Evolutionary conservation across 2,888 invertebrate species (phyloP).

Genomic region (Pseudococcus jackbeardsleyi): DNA sequence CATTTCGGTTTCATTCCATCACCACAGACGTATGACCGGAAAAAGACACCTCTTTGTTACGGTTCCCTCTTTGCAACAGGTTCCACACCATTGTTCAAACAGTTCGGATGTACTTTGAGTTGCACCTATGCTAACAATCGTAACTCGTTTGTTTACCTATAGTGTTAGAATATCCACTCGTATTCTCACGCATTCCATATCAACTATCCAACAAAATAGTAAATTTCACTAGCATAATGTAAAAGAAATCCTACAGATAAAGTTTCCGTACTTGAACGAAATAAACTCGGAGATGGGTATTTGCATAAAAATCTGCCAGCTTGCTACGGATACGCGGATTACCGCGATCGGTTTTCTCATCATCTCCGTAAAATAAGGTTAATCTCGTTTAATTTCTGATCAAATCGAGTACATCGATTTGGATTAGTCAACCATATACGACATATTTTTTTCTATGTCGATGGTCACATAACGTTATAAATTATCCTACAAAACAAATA

Average conservation of each 20-base stretch:
- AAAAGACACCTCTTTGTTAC: conserved; percentile 23
- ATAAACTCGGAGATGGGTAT: neutral
- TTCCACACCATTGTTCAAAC: neutral
- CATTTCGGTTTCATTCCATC: conserved; percentile 4
- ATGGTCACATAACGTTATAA: neutral
- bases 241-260: conserved; percentile 12
- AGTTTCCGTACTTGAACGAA: neutral
- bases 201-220: neutral
- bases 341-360: neutral
- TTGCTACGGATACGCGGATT: neutral
- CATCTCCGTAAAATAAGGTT: conserved; percentile 9
- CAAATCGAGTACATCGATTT: neutral
- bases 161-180: neutral
- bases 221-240: conserved; percentile 7
- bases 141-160: conserved; percentile 15
- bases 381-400: conserved; percentile 18
- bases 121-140: neutral
- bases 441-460: neutral
- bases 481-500: neutral
- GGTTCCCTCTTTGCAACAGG: neutral
- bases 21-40: neutral
- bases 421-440: neutral
- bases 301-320: neutral
- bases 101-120: conserved; percentile 17
- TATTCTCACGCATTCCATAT: conserved; percentile 20